These are phyloP conservation scores for Eonycteris spelaea DNA, from an alignment of 2,113 vertebrate species.

Conservation along the genomic window DNA sequence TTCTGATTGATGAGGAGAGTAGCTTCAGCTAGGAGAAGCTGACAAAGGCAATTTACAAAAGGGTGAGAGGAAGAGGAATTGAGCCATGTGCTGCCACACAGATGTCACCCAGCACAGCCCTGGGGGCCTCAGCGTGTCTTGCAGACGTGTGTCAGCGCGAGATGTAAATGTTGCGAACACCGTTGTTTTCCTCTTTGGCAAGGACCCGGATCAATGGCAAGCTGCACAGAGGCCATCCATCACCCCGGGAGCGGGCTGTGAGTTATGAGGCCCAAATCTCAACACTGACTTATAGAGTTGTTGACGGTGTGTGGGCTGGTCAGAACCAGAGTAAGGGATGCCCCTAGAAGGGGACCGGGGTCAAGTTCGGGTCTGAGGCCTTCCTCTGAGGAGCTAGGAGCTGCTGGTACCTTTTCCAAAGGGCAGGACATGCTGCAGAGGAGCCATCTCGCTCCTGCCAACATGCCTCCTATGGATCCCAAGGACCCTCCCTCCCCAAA, in stretches of 20 bases:
- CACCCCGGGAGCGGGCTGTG: constrained; percentile 9
- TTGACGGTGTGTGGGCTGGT: accelerated
- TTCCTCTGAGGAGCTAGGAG: neutral
- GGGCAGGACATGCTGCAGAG: neutral
- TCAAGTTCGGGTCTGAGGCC: accelerated
- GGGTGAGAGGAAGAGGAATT: constrained; percentile 37
- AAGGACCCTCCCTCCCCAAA: neutral
- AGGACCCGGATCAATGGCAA: constrained; percentile 52
- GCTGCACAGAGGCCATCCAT: constrained; percentile 38
- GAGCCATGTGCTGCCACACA: constrained; percentile 22
- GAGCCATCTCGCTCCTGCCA: too few relatives aligned
- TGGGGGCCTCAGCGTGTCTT: neutral
- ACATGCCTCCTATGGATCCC: neutral
- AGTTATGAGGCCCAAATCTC: neutral
- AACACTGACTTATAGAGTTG: neutral
- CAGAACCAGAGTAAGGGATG: neutral
- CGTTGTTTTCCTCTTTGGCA: constrained; percentile 46
- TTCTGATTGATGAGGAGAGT: constrained; percentile 67
- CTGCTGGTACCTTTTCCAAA: neutral
- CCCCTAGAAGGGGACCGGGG: too few relatives aligned
- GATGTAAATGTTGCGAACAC: constrained; percentile 29
- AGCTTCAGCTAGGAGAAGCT: constrained; percentile 34
- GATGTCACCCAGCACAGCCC: neutral
- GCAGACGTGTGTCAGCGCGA: neutral
- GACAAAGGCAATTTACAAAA: constrained; percentile 70